phyloP scores from a whole-genome alignment of 2,888 invertebrate genomes.

The Bruchidius siliquastri region DNA sequence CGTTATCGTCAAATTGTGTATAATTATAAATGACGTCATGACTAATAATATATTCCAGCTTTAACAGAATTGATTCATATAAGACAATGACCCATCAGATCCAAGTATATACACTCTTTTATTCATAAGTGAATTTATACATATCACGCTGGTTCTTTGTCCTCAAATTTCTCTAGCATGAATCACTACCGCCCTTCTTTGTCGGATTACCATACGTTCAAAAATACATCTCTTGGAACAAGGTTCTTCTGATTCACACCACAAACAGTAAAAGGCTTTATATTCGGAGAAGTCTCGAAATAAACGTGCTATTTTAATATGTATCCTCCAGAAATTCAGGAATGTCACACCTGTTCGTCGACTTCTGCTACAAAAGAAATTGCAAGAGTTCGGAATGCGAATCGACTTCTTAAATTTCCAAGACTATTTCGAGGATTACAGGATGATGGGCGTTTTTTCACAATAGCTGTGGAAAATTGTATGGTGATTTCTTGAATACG shows the following conservation, averaged over 20 bases:
- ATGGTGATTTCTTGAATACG: neutral
- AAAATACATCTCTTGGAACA: neutral
- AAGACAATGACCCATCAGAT: neutral
- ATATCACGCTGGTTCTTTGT: neutral
- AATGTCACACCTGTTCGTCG: neutral
- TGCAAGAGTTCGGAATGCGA: neutral
- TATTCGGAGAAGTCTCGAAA: neutral
- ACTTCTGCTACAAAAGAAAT: neutral
- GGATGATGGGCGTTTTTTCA: neutral
- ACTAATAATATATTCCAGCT: neutral
- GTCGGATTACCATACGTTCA: neutral
- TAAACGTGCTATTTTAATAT: neutral
- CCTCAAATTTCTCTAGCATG: neutral
- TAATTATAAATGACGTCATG: neutral
- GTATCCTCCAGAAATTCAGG: neutral
- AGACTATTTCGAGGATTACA: neutral
- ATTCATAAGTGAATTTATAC: neutral
- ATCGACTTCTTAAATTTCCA: neutral
- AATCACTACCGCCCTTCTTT: neutral
- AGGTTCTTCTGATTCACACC: neutral
- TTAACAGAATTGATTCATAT: neutral
- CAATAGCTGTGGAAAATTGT: neutral
- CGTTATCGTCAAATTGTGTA: neutral
- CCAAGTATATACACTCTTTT: neutral
- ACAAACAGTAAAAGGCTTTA: neutral